A percentile compares a stretch with the other conserved stretches of the same genome.
phyloP scores from a whole-genome alignment of 2,888 invertebrate genomes.

The Ornithoptera alexandrae region DNA sequence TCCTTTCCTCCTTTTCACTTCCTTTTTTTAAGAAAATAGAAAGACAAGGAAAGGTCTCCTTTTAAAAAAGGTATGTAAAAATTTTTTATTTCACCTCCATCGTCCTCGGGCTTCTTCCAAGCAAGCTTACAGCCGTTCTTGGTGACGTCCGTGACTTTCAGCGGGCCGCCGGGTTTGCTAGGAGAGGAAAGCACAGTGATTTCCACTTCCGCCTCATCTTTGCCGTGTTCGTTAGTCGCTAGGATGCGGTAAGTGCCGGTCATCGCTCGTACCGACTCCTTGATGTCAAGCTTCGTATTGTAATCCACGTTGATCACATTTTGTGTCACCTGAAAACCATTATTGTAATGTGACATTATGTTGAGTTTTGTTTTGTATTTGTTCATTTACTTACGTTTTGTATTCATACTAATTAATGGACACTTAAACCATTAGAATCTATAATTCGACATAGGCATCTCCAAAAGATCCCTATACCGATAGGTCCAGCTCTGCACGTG shows the following conservation, averaged over 20 bases:
- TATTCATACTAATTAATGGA: too few relatives aligned
- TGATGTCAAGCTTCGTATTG: constrained; percentile 92
- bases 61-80: too few relatives aligned
- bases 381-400: too few relatives aligned
- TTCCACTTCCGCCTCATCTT: constrained; percentile 96
- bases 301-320: constrained; percentile 93
- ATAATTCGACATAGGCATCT: too few relatives aligned
- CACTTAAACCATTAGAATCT: too few relatives aligned
- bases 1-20: too few relatives aligned
- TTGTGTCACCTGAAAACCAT: constrained; percentile 76
- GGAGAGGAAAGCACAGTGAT: constrained; percentile 92
- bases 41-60: too few relatives aligned
- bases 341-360: neutral
- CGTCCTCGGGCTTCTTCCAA: constrained; percentile 97
- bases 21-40: too few relatives aligned
- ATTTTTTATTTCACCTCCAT: constrained; percentile 83
- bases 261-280: constrained; percentile 88
- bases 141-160: constrained; percentile 92
- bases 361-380: too few relatives aligned
- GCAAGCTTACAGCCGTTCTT: constrained; percentile 93
- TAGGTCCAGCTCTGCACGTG: too few relatives aligned
- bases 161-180: constrained; percentile 91
- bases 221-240: constrained; percentile 94
- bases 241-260: constrained; percentile 94
- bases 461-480: too few relatives aligned